Evolutionary conservation across 1,140 invertebrate species (phyloP).

Genomic region (Acyrthosiphon pisum): DNA sequence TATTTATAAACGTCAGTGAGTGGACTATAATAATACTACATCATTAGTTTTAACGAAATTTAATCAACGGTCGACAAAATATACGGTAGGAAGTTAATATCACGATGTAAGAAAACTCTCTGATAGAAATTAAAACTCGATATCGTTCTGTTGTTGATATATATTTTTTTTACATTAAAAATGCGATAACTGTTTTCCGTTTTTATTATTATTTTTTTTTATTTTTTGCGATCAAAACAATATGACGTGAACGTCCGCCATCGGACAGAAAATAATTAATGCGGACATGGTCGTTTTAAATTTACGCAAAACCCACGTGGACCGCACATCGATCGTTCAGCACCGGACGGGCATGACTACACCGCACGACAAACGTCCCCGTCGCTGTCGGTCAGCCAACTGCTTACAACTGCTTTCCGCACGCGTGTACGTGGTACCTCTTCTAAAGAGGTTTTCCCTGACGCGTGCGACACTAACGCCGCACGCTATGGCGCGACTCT

Average conservation of each 20-base stretch:
- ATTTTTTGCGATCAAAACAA: not conserved
- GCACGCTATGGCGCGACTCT: too few species aligned
- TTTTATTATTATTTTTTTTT: not conserved
- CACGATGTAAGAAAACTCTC: not conserved
- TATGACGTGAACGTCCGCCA: not conserved
- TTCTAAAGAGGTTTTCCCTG: not conserved
- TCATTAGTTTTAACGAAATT: not conserved
- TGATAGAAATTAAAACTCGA: not conserved
- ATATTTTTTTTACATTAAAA: not conserved
- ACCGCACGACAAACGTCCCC: constrained; percentile 1
- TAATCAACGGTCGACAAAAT: not conserved
- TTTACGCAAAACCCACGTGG: not conserved
- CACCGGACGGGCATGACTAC: not conserved
- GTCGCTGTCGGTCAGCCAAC: constrained; percentile 6
- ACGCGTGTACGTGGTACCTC: not conserved
- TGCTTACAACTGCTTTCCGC: not conserved
- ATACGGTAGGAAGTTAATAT: not conserved
- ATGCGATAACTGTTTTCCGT: not conserved
- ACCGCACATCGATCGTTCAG: not conserved
- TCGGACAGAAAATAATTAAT: not conserved
- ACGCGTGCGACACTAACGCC: constrained; percentile 6
- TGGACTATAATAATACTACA: not conserved
- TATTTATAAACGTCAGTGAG: not conserved
- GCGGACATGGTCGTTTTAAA: not conserved
- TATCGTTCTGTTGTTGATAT: not conserved